Base-by-base conservation (phyloP, 2,888 invertebrate genomes). In the Lasioglossum calceatum region DNA sequence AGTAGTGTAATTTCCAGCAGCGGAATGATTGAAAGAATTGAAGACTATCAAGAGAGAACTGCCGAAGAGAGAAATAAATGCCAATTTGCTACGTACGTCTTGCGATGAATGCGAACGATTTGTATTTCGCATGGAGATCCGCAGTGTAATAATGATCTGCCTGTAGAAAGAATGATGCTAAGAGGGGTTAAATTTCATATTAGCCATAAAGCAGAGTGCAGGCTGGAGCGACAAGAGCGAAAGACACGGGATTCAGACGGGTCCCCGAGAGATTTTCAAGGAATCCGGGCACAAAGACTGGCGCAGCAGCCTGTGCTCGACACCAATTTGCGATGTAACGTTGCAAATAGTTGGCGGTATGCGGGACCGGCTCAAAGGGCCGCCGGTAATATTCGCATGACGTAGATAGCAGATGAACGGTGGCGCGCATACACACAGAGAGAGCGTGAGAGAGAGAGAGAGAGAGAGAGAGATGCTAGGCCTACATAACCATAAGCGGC, bases 401-500 rank as follows among this genome's bases (percentile, higher is more conserved):
- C 84, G 79, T 82, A 71, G 81, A 81, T 83, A 74, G 81, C 82
- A 82, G 86, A 91, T 91, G 87, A 91, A 90, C 87, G 86, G 78
- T 8, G 67, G 67, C 61, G 32, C 61, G 61, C 61, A 19, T 23
- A 14, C 81, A 86, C 78, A 80, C 84, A 44, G 44, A 44, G 44
- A 44, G 4, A 12, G 23, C 2, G 5, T 0, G 50, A 5, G 16
- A 4, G 4, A 12, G 23, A 8, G 5, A 1, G 50, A 5, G 16
- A 4, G 23, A 8, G 54, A 10, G n/a, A n/a, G 58, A 58, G 58
- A 58, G n/a, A 58, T 58, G 58, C 2, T 85, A 92, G 87, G 89
- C 88, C 90, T 90, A 90, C 88, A 87, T 89, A 89, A 90, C 88
- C 89, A 84, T 93, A 91, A 91, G 90, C 86, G 88, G 75, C 81